Percentiles rank a stretch among this genome's conserved stretches.
phyloP scores from a whole-genome alignment of 2,888 invertebrate genomes.

The Cryptocheilus praepositus region DNA sequence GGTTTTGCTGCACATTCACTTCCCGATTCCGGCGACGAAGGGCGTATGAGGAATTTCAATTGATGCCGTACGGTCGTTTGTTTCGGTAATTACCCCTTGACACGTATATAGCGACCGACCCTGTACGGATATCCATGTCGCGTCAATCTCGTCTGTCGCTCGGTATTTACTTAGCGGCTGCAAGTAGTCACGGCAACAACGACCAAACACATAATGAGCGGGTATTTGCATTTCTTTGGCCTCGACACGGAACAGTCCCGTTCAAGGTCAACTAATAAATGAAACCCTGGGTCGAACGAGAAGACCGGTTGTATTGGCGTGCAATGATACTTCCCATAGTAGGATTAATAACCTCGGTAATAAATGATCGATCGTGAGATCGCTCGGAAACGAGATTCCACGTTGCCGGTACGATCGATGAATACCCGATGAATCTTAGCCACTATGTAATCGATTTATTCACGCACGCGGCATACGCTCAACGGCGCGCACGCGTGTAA shows the following conservation, averaged over 20 bases:
- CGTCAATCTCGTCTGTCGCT: not conserved
- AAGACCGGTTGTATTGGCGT: constrained; percentile 41
- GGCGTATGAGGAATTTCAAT: too few species aligned
- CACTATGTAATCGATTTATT: constrained; percentile 2
- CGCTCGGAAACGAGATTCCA: constrained; percentile 39
- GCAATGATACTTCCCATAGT: constrained; percentile 47
- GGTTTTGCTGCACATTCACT: too few species aligned
- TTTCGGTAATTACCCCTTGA: too few species aligned
- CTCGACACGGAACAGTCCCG: constrained; percentile 33
- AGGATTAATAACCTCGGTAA: constrained; percentile 50
- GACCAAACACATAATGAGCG: constrained; percentile 62
- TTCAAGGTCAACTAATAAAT: constrained; percentile 55
- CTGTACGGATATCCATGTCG: constrained; percentile 3
- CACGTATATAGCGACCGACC: not conserved
- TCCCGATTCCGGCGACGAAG: too few species aligned
- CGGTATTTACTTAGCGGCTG: constrained; percentile 20
- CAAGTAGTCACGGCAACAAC: constrained; percentile 69
- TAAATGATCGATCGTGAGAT: constrained; percentile 50
- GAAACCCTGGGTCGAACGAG: constrained; percentile 33
- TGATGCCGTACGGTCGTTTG: too few species aligned
- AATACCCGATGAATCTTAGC: constrained; percentile 28
- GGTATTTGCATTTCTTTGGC: constrained; percentile 36
- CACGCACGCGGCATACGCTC: not conserved
- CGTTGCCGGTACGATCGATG: constrained; percentile 31
- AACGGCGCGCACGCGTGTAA: too few species aligned